Evolutionary conservation across 2,113 vertebrate genomes (phyloP).

Genomic region (Suricata suricatta): DNA sequence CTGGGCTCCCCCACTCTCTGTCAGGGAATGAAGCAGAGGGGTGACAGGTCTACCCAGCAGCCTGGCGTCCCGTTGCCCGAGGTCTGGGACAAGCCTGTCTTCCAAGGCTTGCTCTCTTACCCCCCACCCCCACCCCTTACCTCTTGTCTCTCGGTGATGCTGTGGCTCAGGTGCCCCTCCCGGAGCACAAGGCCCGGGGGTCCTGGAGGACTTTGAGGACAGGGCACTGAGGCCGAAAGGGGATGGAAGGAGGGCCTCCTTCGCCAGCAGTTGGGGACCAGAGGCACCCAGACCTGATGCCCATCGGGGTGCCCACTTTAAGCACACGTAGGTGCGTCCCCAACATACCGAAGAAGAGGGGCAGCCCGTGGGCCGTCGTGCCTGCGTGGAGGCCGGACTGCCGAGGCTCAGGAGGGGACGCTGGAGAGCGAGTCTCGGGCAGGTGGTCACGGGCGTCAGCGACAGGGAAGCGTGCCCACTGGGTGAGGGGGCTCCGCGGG

Average conservation of each 20-base stretch:
- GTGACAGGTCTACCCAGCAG: neutral
- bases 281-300: neutral
- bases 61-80: neutral
- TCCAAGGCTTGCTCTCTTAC: neutral
- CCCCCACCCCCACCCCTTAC: rapidly evolving
- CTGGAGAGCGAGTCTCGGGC: slow-evolving; percentile 42
- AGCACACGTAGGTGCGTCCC: neutral
- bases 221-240: neutral
- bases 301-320: neutral
- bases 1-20: neutral
- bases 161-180: neutral
- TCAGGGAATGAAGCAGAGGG: neutral
- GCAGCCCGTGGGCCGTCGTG: neutral
- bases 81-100: neutral
- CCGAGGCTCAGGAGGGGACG: neutral
- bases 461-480: slow-evolving; percentile 70
- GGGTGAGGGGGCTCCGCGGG: slow-evolving; percentile 69
- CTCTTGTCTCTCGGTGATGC: neutral
- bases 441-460: slow-evolving; percentile 71
- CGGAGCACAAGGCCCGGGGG: neutral
- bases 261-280: neutral
- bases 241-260: neutral
- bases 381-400: neutral
- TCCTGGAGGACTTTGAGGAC: neutral
- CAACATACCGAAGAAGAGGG: neutral